Conservation (phyloP, 2,888 invertebrate species). For the Leptopilina myrica region DNA sequence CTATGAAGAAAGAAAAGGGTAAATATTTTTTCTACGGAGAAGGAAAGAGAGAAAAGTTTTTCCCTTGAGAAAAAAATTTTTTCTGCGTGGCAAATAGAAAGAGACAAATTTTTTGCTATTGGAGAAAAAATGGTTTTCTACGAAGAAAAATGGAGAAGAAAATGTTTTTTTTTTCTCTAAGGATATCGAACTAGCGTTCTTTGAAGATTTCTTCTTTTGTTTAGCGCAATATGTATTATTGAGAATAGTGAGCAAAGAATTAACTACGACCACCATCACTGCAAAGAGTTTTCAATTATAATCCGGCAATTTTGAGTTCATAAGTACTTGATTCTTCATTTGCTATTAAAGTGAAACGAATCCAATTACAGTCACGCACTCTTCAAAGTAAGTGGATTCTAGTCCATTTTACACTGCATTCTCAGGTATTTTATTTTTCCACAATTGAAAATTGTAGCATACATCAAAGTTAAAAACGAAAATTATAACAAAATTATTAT, state of each 20-base stretch:
- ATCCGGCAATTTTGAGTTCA: neutral
- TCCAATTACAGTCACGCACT: slow-evolving; percentile 18
- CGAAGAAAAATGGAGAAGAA: no score
- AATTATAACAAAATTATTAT: neutral
- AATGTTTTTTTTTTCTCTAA: no score
- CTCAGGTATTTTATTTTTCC: neutral
- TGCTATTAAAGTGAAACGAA: slow-evolving; percentile 2
- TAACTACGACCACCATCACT: slow-evolving; percentile 3
- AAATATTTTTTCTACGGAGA: no score
- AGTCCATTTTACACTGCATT: slow-evolving; percentile 1
- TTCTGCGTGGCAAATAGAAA: no score
- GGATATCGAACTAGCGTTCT: no score
- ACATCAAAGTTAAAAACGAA: neutral
- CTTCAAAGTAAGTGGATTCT: neutral
- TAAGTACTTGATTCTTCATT: slow-evolving; percentile 15
- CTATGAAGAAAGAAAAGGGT: no score
- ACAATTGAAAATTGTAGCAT: slow-evolving; percentile 14
- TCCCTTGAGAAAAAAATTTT: no score
- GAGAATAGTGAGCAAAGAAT: neutral
- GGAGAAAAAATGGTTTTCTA: no score
- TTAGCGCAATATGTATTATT: neutral
- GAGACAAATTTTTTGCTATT: no score
- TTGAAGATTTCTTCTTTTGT: no score
- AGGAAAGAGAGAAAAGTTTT: no score
- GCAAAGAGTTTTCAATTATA: slow-evolving; percentile 18